Conservation (phyloP, 2,113 vertebrate species). For the Mola mola region DNA sequence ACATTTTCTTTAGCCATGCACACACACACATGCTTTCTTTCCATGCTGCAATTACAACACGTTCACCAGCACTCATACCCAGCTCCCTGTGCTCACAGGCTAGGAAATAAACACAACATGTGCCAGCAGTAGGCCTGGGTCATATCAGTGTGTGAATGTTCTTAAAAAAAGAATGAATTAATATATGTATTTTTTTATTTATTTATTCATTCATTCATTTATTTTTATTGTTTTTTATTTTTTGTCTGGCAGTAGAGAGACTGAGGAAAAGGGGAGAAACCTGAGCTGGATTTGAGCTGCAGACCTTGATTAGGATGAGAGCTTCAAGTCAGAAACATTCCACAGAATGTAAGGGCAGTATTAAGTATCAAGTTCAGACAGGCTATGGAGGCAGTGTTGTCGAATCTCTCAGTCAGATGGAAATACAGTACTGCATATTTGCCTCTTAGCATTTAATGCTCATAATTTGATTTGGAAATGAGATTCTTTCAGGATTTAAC, state of each 20-base stretch:
- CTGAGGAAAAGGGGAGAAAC: background rate
- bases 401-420: background rate
- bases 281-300: background rate
- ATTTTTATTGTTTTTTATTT: background rate
- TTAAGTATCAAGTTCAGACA: background rate
- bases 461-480: background rate
- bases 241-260: background rate
- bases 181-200: no score
- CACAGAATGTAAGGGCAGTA: background rate
- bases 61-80: slow-evolving; percentile 35
- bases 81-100: slow-evolving; percentile 38
- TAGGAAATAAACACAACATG: slow-evolving; percentile 49
- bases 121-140: slow-evolving; percentile 31
- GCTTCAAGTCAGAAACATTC: background rate
- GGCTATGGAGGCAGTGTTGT: background rate
- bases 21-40: slow-evolving; percentile 19
- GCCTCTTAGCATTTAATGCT: background rate
- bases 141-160: background rate
- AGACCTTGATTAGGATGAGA: background rate
- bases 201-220: no score
- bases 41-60: slow-evolving; percentile 52
- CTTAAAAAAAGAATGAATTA: background rate
- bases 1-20: slow-evolving; percentile 25
- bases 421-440: background rate
- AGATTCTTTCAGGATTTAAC: background rate